Base-by-base conservation (phyloP, 2,113 vertebrate genomes). In the Cottus gobio region DNA sequence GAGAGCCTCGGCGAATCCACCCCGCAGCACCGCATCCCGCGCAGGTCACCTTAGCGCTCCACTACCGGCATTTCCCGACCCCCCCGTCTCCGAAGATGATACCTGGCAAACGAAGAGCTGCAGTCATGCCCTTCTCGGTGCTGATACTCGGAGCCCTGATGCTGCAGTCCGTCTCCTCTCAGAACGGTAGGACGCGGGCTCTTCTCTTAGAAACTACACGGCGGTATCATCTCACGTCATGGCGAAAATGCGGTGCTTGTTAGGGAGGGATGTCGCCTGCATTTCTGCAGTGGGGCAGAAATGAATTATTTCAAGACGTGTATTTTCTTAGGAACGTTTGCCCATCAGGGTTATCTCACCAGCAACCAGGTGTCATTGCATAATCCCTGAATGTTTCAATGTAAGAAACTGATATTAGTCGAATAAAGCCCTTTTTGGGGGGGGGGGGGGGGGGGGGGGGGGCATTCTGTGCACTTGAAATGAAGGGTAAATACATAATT, bases 81-180 rank as follows among this genome's bases (percentile, higher is more conserved):
- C 54, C 62, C 62, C 6, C 18, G 63, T 67, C 82, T 71, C 75
- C 75, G 76, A 90, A 79, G 90, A 93, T 93, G 92, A 78, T 86
- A 88, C 90, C 87, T 85, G 92, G 86, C 62, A 81, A 80, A 24
- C 87, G 87, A 50, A 73, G 84, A 87, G 84, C 87, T 48, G 90
- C 90, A 79, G 85, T 90, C 79, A 91, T 92, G 93, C 90, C 84
- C 80, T 66, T 90, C 65, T 85, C 89, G 67, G 60, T 84, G 90
- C 83, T 80, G 84, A 84, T 94, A 58, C 8, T 93, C 6, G 94
- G 92, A 77, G 91, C 88, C 20, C 66, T 93, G 84, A 82, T 94
- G 93, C 91, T 95, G 89, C 94, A 92, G 87, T 85, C 87, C 28
- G 94, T 92, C 28, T 93, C 89, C 22, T 92, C 95, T 24, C 91